A percentile compares a stretch with the other conserved stretches of the same genome.
Evolutionary conservation across 2,797 vertebrate species (phyloP).

Genomic region (Eupleurogrammus muticus): DNA sequence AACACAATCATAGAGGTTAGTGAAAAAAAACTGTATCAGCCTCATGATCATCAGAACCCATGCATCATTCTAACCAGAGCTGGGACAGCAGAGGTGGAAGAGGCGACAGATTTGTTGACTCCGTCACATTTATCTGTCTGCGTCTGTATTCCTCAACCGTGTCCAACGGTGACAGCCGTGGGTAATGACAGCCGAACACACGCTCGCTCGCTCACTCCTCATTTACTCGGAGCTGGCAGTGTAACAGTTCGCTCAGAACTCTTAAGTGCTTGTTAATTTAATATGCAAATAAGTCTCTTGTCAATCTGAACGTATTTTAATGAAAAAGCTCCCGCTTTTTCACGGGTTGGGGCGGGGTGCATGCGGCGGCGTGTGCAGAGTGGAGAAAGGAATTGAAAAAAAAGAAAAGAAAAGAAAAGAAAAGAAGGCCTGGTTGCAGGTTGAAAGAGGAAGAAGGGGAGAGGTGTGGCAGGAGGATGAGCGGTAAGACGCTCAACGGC

Average conservation of each 20-base stretch:
- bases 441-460: constrained; percentile 31
- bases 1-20: not conserved
- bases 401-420: too few species aligned
- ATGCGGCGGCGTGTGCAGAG: constrained; percentile 24
- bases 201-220: constrained; percentile 58
- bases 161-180: constrained; percentile 58
- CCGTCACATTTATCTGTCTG: constrained; percentile 39
- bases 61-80: constrained; percentile 22
- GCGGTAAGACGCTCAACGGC: constrained; percentile 31
- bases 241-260: constrained; percentile 73
- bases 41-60: constrained; percentile 6
- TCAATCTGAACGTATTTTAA: constrained; percentile 81
- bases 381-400: not conserved
- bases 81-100: constrained; percentile 18
- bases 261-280: constrained; percentile 84
- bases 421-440: constrained; percentile 24
- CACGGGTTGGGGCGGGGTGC: constrained; percentile 9
- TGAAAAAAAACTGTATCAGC: constrained; percentile 3
- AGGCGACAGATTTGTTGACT: constrained; percentile 33
- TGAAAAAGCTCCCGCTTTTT: constrained; percentile 72
- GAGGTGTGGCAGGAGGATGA: constrained; percentile 35
- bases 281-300: constrained; percentile 85
- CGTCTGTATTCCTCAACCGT: constrained; percentile 64
- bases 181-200: constrained; percentile 65
- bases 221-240: constrained; percentile 64